Conservation (phyloP, 2,888 invertebrate species). For the Athalia cordata region DNA sequence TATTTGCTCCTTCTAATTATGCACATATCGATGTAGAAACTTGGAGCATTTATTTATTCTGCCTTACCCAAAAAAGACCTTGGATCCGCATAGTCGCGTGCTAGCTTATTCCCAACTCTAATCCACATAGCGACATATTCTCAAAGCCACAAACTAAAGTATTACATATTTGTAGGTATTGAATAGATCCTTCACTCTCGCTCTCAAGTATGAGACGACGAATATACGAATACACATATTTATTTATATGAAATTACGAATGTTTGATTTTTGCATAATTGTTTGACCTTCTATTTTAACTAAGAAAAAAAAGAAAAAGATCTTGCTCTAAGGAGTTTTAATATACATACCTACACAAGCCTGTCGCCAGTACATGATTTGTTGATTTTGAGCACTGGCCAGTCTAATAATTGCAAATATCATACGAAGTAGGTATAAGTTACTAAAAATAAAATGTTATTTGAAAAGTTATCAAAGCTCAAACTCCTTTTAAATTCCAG, state of each 20-base stretch:
- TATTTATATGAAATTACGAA: too few species aligned
- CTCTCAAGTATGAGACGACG: too few species aligned
- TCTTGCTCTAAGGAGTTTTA: background rate
- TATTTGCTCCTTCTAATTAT: background rate
- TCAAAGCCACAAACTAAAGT: too few species aligned
- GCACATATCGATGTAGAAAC: conserved; percentile 6
- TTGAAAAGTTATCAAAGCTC: background rate
- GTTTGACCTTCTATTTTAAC: too few species aligned
- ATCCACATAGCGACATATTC: background rate
- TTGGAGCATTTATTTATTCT: background rate
- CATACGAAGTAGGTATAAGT: background rate
- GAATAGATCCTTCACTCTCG: too few species aligned
- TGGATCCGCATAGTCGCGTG: background rate
- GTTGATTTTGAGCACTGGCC: conserved; percentile 6
- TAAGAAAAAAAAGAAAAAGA: too few species aligned
- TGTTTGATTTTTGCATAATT: too few species aligned
- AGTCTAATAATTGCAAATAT: background rate
- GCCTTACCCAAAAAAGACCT: background rate
- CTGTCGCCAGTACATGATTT: conserved; percentile 3
- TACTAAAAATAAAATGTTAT: background rate
- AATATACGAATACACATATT: background rate
- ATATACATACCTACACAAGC: background rate
- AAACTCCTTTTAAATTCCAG: background rate
- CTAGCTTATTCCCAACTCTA: background rate
- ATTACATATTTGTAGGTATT: too few species aligned